Evolutionary conservation across 2,888 invertebrate genomes (phyloP), one percentile per base, ranked within the genome.

Genomic region (Lycocerus yunnanus): DNA sequence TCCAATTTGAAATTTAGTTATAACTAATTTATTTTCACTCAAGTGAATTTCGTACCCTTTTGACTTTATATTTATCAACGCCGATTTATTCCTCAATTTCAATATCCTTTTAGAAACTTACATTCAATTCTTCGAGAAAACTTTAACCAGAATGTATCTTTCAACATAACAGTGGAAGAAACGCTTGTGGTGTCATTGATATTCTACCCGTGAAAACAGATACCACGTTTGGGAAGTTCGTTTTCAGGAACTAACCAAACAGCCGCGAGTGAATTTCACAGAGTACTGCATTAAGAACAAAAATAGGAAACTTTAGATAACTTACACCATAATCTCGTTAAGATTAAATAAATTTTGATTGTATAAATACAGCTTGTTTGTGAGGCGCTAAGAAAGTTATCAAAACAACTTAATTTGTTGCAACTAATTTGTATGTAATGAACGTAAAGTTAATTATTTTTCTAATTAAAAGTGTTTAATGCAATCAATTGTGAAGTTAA

Each of bases 201-300:
- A 83, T 84, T 83, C 83, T 77, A 80, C 77, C 76, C 80, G 81
- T 81, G 82, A 78, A 79, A 80, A 80, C 80, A 80, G 82, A 82
- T 81, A 82, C 78, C 78, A 77, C 81, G 79, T 81, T 82, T 81
- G 78, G 79, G 78, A 80, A 81, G 80, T 82, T 81, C 81, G 80
- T 81, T 81, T 78, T 77, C 78, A 77, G 70, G 78, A 80, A 78
- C 76, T 77, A 75, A 77, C 74, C 77, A 80, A 80, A 80, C 78
- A 79, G 73, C 78, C 74, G 77, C 65, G 75, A 79, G 77, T 78
- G 77, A 81, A 80, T 78, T 80, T 79, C 71, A 67, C 65, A 73
- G 76, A 74, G 78, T 77, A 80, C 80, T 79, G 79, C 79, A 81
- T 79, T 78, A 69, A 69, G 71, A 75, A 69, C 70, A 70, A 76